phyloP scores from a whole-genome alignment of 2,888 invertebrate species.

The Sisyra terminalis region DNA sequence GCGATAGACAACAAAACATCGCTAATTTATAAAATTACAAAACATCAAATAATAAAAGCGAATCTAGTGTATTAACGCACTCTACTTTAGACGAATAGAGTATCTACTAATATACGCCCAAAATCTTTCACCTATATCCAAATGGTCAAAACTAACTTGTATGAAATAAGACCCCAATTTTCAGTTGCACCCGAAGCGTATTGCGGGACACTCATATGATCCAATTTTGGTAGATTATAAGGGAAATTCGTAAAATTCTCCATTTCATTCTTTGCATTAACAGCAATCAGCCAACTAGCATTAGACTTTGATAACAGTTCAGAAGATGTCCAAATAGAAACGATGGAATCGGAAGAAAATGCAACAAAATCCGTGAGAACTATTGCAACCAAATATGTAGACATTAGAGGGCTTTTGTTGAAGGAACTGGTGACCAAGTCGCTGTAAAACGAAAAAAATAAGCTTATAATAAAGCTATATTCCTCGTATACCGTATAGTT shows the following conservation, averaged over 20 bases:
- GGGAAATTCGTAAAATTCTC: conserved; percentile 36
- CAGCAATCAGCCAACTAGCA: conserved; percentile 30
- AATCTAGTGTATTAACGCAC: too few relatives aligned
- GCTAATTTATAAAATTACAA: too few relatives aligned
- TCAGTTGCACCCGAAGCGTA: conserved; percentile 81
- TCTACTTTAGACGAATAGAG: too few relatives aligned
- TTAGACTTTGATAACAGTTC: conserved; percentile 26
- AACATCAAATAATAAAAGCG: too few relatives aligned
- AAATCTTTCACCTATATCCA: too few relatives aligned
- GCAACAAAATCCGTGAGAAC: conserved; percentile 45
- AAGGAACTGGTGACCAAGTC: conserved; percentile 15
- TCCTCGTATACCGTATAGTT: too few relatives aligned
- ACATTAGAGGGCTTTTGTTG: conserved; percentile 43
- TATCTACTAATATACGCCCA: too few relatives aligned
- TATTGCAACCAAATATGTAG: conserved; percentile 74
- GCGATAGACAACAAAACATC: too few relatives aligned
- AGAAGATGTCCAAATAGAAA: conserved; percentile 24
- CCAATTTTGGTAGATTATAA: conserved; percentile 55
- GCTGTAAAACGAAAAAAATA: background rate
- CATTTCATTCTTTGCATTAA: conserved; percentile 31
- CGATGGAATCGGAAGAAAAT: too few relatives aligned
- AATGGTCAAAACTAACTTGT: too few relatives aligned
- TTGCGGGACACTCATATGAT: conserved; percentile 73
- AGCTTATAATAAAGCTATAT: too few relatives aligned
- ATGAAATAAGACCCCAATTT: conserved; percentile 81